Evolutionary conservation across 2,797 vertebrate species (phyloP).

Genomic region (Eulemur albifrons): DNA sequence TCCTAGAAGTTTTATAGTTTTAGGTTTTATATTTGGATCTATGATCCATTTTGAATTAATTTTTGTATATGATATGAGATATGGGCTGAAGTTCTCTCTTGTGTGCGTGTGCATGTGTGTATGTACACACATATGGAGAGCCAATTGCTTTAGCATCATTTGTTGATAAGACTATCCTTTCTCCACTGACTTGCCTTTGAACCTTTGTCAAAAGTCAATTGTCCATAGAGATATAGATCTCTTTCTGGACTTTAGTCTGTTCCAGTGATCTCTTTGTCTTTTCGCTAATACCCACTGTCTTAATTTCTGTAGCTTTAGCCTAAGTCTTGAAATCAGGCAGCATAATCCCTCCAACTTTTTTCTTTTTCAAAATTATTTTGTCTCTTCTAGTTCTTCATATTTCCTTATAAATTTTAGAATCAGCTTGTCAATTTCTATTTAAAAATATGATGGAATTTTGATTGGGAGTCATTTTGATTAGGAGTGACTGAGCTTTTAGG

Average conservation of each 20-base stretch:
- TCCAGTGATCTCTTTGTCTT: neutral
- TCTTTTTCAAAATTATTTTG: slow-evolving; percentile 41
- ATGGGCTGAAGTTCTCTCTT: neutral
- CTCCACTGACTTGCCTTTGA: neutral
- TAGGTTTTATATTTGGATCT: neutral
- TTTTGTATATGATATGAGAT: neutral
- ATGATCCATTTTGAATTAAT: neutral
- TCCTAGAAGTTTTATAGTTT: neutral
- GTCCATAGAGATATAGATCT: neutral
- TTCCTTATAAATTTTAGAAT: slow-evolving; percentile 36
- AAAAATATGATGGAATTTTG: slow-evolving; percentile 25
- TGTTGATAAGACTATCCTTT: neutral
- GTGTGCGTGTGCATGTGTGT: neutral
- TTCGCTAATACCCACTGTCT: neutral
- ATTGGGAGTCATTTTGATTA: neutral
- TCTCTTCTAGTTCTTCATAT: neutral
- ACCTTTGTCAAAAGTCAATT: neutral
- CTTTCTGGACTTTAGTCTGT: neutral
- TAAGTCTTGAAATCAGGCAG: neutral
- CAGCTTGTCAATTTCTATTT: slow-evolving; percentile 24
- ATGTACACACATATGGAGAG: neutral
- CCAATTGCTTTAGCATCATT: neutral
- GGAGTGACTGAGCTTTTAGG: neutral
- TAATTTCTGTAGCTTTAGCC: neutral
- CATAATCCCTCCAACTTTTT: slow-evolving; percentile 9